These are phyloP conservation scores for Drosophila multiciliata DNA, from an alignment of 2,888 invertebrate genomes.

Conservation along the genomic window DNA sequence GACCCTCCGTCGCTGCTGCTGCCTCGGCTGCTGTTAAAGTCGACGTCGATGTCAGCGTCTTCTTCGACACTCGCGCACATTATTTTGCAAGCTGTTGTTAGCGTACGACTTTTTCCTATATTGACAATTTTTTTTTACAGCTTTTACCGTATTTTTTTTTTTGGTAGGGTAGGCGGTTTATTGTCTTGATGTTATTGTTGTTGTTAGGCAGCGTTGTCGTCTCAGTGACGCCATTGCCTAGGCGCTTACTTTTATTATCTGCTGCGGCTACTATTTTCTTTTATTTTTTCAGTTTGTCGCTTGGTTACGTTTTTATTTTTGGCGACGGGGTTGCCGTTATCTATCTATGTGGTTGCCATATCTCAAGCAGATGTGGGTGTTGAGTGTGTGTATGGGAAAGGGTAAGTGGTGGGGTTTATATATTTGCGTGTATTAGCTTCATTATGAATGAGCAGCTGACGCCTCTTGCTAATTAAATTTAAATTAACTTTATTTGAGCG, in stretches of 20 bases:
- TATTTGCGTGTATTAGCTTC: conserved; percentile 41
- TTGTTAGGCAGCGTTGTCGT: conserved; percentile 46
- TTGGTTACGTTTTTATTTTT: conserved; percentile 69
- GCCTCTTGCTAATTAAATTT: conserved; percentile 48
- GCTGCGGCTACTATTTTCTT: conserved; percentile 51
- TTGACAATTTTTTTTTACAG: conserved; percentile 78
- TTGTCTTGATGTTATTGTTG: conserved; percentile 30
- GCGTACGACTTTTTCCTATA: conserved; percentile 64
- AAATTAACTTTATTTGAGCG: conserved; percentile 61
- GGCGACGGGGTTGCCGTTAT: conserved; percentile 69
- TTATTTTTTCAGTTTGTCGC: conserved; percentile 55
- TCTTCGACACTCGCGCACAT: conserved; percentile 76
- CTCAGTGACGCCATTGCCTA: conserved; percentile 70
- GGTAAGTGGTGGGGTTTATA: not conserved
- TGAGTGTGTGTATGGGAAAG: conserved; percentile 17
- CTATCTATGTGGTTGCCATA: conserved; percentile 57
- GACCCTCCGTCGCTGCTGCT: conserved; percentile 40
- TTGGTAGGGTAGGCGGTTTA: conserved; percentile 28
- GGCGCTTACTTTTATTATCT: conserved; percentile 71
- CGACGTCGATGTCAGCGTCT: conserved; percentile 65
- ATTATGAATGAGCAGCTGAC: conserved; percentile 63
- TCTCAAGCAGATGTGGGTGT: conserved; percentile 30
- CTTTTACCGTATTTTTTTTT: conserved; percentile 62
- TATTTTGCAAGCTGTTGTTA: conserved; percentile 71
- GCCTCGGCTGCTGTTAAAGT: conserved; percentile 31